Evolutionary conservation across 2,113 vertebrate genomes (phyloP).

Genomic region (Eclectus roratus): DNA sequence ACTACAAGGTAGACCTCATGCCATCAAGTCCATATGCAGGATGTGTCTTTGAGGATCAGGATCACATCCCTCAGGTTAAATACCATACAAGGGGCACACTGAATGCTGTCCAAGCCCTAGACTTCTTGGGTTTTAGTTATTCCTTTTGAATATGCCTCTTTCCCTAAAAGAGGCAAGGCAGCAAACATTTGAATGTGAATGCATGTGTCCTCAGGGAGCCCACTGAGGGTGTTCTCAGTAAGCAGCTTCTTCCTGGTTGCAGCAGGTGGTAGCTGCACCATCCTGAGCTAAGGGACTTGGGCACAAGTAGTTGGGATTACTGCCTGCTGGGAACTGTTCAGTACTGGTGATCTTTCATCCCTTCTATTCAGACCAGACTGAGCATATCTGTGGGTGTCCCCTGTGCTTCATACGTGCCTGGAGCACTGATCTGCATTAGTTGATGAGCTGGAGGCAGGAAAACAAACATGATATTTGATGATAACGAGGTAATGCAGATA

Average conservation of each 20-base stretch:
- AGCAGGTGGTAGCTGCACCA: neutral
- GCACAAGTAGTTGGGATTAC: neutral
- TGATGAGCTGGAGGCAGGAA: neutral
- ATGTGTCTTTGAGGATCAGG: neutral
- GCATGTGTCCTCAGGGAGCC: neutral
- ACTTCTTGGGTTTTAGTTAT: neutral
- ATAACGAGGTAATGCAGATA: neutral
- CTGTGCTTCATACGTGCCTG: neutral
- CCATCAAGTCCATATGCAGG: fast-evolving
- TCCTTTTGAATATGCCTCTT: neutral
- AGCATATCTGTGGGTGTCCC: neutral
- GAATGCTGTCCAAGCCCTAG: neutral
- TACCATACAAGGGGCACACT: fast-evolving
- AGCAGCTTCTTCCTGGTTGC: neutral
- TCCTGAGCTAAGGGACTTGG: neutral
- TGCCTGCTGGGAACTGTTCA: neutral
- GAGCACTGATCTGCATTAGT: neutral
- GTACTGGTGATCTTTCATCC: neutral
- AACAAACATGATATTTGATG: neutral
- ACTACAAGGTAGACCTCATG: neutral
- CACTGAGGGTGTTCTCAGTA: neutral
- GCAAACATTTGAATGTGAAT: fast-evolving
- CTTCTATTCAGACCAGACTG: neutral
- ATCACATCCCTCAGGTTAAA: fast-evolving
- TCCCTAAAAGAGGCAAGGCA: neutral